Conservation (phyloP, 2,113 vertebrate species). For the Epinephelus cyanopodus region DNA sequence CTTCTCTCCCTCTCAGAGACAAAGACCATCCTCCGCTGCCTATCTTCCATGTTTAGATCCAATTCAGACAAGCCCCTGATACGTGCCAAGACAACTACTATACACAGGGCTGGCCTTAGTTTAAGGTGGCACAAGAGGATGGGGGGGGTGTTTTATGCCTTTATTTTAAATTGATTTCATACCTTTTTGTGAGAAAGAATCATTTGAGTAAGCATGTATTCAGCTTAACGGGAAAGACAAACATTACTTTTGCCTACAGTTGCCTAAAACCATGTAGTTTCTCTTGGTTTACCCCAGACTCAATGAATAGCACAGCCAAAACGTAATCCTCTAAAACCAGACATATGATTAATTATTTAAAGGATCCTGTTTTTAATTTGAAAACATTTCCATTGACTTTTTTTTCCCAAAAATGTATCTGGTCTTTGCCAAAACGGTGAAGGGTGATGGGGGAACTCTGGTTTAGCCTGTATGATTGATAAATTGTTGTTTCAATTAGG, state of each 20-base stretch:
- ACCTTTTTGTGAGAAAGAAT: background rate
- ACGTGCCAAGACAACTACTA: background rate
- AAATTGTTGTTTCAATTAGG: slow-evolving; percentile 56
- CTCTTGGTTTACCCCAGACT: slow-evolving; percentile 1
- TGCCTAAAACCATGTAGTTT: slow-evolving; percentile 30
- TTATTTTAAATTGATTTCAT: slow-evolving; percentile 22
- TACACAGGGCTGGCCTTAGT: slow-evolving; percentile 13
- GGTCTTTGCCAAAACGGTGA: slow-evolving; percentile 31
- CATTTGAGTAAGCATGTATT: slow-evolving; percentile 42
- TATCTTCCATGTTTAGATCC: slow-evolving; percentile 56
- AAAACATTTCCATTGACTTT: no score
- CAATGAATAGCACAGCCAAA: slow-evolving; percentile 47
- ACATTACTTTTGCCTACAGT: slow-evolving; percentile 8
- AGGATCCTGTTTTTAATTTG: background rate
- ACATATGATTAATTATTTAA: background rate
- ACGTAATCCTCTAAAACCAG: slow-evolving; percentile 5
- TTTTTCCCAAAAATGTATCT: background rate
- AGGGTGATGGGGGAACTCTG: background rate
- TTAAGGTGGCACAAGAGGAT: slow-evolving; percentile 32
- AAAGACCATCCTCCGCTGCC: slow-evolving; percentile 76
- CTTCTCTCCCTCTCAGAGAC: slow-evolving; percentile 68
- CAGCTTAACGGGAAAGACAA: background rate
- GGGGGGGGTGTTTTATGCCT: background rate
- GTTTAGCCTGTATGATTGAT: slow-evolving; percentile 45
- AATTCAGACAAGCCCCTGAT: slow-evolving; percentile 60